These are phyloP conservation scores for Saguinus imperator DNA, from an alignment of 2,113 vertebrate species.

Conservation along the genomic window DNA sequence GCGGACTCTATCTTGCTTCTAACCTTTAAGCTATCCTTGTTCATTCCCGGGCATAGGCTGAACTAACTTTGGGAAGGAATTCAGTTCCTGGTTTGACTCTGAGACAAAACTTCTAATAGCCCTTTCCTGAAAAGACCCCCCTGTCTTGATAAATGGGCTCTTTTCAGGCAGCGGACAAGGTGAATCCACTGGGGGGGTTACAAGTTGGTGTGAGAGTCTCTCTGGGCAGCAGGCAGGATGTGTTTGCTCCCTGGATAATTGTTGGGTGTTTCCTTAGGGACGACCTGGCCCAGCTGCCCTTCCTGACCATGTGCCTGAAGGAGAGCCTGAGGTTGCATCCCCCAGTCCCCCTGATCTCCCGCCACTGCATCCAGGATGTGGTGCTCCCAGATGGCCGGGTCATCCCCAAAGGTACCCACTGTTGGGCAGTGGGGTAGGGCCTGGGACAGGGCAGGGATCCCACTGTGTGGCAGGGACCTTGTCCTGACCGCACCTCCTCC, in stretches of 20 bases:
- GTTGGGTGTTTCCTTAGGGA: constrained; percentile 83
- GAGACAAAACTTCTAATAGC: too few species aligned
- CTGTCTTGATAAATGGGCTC: too few species aligned
- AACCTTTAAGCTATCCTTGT: too few species aligned
- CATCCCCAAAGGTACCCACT: constrained; percentile 87
- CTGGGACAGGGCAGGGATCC: neutral
- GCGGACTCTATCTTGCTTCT: too few species aligned
- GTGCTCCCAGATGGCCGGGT: constrained; percentile 73
- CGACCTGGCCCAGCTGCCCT: constrained; percentile 89
- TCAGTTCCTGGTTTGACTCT: too few species aligned
- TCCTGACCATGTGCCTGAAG: constrained; percentile 95
- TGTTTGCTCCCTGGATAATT: neutral
- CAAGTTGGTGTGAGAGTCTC: neutral
- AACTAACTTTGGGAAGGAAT: too few species aligned
- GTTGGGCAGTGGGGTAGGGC: fast-evolving
- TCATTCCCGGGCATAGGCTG: too few species aligned
- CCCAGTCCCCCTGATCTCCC: constrained; percentile 85
- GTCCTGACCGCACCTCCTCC: fast-evolving
- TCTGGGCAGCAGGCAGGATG: neutral
- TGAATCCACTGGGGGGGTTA: too few species aligned
- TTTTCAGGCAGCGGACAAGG: too few species aligned
- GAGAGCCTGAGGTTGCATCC: constrained; percentile 91
- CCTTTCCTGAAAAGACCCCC: too few species aligned
- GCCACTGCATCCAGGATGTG: constrained; percentile 86
- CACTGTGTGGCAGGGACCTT: neutral